A percentile compares a stretch with the other conserved stretches of the same genome.
phyloP scores from a whole-genome alignment of 2,113 vertebrate genomes.

The Saimiri boliviensis region DNA sequence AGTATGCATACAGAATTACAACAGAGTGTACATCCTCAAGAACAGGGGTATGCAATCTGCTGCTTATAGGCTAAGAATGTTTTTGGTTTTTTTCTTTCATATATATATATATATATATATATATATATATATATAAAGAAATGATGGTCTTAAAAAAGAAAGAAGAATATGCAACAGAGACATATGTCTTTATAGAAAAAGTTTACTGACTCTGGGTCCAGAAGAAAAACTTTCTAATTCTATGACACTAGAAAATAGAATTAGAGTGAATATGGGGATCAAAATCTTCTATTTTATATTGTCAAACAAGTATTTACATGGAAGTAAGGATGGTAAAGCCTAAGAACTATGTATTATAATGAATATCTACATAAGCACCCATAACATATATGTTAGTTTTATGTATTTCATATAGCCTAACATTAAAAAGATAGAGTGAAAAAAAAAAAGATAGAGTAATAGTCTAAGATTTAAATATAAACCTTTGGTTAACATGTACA shows the following conservation, averaged over 20 bases:
- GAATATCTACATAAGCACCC: background rate
- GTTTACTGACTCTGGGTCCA: background rate
- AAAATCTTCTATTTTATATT: conserved; percentile 33
- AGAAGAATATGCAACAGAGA: conserved; percentile 6
- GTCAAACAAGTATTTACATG: conserved; percentile 27
- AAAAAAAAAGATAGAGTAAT: conserved; percentile 27
- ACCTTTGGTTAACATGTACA: conserved; percentile 24
- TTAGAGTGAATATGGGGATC: background rate
- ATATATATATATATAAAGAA: no score
- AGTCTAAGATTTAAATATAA: conserved; percentile 40
- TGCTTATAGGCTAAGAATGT: background rate
- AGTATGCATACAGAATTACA: conserved; percentile 35
- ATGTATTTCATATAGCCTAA: conserved; percentile 5
- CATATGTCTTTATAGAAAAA: conserved; percentile 19
- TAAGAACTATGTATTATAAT: conserved; percentile 21
- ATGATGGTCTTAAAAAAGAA: background rate
- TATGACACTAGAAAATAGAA: background rate
- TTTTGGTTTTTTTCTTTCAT: background rate
- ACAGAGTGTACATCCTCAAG: background rate
- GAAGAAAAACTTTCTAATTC: conserved; percentile 51
- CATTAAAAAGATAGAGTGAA: conserved; percentile 3
- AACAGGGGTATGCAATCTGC: background rate
- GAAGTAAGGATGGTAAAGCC: conserved; percentile 12
- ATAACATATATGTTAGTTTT: conserved; percentile 19
- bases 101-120: background rate